phyloP scores from a whole-genome alignment of 2,888 invertebrate genomes.

The Alloscopus bannaensis region DNA sequence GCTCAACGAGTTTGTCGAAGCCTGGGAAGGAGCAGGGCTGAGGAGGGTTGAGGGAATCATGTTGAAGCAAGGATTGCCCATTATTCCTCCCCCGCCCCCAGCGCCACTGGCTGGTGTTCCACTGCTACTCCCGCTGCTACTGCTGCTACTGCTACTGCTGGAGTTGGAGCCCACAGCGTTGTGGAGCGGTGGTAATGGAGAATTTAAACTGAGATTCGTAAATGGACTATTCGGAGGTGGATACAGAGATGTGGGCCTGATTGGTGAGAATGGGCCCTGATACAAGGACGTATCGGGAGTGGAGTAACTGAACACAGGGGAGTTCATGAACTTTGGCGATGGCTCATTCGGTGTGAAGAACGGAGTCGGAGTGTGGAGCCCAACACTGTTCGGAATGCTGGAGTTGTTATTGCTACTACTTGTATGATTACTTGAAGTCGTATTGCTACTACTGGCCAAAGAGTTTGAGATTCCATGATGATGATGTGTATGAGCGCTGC shows the following conservation, averaged over 20 bases:
- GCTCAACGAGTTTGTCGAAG: slow-evolving; percentile 74
- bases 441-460: slow-evolving; percentile 52
- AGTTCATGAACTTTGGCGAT: slow-evolving; percentile 73
- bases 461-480: slow-evolving; percentile 33
- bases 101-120: slow-evolving; percentile 43
- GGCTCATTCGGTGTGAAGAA: slow-evolving; percentile 73
- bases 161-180: slow-evolving; percentile 46
- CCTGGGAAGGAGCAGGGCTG: slow-evolving; percentile 74
- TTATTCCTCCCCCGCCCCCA: slow-evolving; percentile 41
- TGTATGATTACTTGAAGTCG: slow-evolving; percentile 30
- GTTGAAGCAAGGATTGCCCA: slow-evolving; percentile 67
- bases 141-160: slow-evolving; percentile 53
- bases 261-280: slow-evolving; percentile 73
- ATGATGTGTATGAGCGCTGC: slow-evolving; percentile 42
- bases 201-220: slow-evolving; percentile 68
- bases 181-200: slow-evolving; percentile 56
- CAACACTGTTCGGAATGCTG: slow-evolving; percentile 52
- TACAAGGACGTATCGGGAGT: slow-evolving; percentile 71
- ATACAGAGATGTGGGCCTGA: slow-evolving; percentile 68
- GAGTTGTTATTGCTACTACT: slow-evolving; percentile 39
- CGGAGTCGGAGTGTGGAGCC: slow-evolving; percentile 71
- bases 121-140: slow-evolving; percentile 48
- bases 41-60: slow-evolving; percentile 73
- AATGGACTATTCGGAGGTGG: slow-evolving; percentile 71
- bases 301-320: slow-evolving; percentile 72